Evolutionary conservation across 2,797 vertebrate species (phyloP), one percentile per base, ranked within the genome.

Genomic region (Alca torda): DNA sequence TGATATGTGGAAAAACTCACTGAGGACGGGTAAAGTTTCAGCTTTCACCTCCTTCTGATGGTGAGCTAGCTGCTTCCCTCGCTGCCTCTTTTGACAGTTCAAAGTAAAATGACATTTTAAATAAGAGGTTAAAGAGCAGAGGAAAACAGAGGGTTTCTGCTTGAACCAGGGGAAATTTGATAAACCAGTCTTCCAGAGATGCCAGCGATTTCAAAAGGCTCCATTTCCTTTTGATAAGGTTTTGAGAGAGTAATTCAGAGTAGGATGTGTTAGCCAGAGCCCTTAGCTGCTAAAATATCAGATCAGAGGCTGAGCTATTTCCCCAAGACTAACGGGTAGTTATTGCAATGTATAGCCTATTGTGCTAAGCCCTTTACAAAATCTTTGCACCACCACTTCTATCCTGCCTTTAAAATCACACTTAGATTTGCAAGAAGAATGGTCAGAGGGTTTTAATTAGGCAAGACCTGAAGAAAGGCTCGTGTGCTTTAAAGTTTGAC

Each of bases 61-160:
- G 92, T 69, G 92, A 97, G 85, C 95, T 85, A 81, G 94, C 84
- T 68, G 95, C 93, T 97, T 96, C 95, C 67, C 93, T 96, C 4
- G 0, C 93, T 95, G 87, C 91, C 95, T 95, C 87, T 96, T 95
- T 73, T 94, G 96, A 90, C 97, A 92, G 96, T 97, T 98, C 97
- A 96, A 97, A 98, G 95, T 89, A 82, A 97, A 97, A 97, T 83
- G 95, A 93, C 95, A 83, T 97, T 97, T 97, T 96, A 96, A 97
- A 95, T 97, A 80, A 54, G 94, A 97, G 97, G 97, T 97, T 96
- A 87, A 96, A 97, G 97, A 97, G 96, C 95, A 95, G 84, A 87
- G 53, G 83, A 96, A 94, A 97, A 96, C 75, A 88, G 97, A 95
- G 92, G 83, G 95, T 96, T 90, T 94, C 81, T 91, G 92, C 76